Evolutionary conservation across 2,797 vertebrate species (phyloP).

Genomic region (Danio aesculapii): DNA sequence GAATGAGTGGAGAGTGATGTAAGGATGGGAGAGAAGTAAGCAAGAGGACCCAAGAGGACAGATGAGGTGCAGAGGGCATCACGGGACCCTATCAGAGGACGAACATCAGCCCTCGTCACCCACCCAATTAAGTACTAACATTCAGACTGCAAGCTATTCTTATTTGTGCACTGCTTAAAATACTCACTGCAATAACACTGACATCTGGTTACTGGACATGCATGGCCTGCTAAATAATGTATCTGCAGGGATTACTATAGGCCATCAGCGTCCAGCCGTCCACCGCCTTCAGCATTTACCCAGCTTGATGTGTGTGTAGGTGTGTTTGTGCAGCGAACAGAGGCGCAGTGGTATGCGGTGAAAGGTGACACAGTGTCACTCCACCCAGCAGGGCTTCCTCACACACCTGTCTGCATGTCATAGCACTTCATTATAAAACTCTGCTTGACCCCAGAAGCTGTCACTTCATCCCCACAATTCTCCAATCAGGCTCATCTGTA

Average conservation of each 20-base stretch:
- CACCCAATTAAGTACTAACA: conserved; percentile 23
- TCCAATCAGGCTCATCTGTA: conserved; percentile 35
- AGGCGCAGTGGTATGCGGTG: neutral
- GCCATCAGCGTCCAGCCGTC: neutral
- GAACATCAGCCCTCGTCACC: conserved; percentile 30
- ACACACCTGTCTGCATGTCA: conserved; percentile 53
- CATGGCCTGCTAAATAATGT: conserved; percentile 20
- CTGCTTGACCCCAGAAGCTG: conserved; percentile 21
- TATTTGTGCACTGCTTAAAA: conserved; percentile 28
- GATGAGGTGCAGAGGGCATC: neutral
- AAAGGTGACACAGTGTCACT: conserved; percentile 37
- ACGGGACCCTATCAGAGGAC: neutral
- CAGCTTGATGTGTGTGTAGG: conserved; percentile 10
- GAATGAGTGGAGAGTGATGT: conserved; percentile 20
- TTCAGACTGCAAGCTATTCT: conserved; percentile 33
- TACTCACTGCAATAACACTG: conserved; percentile 31
- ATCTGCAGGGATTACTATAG: neutral
- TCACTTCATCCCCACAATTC: neutral
- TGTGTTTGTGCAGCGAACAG: neutral
- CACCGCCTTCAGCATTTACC: conserved; percentile 17
- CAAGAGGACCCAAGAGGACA: conserved; percentile 15
- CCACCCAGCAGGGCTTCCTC: conserved; percentile 37
- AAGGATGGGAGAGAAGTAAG: conserved; percentile 14
- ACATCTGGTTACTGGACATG: conserved; percentile 24
- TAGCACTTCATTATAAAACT: conserved; percentile 39